Percentiles rank a stretch among this genome's conserved stretches.
Conservation (phyloP, 2,113 vertebrate genomes). For the Phoxinus phoxinus region DNA sequence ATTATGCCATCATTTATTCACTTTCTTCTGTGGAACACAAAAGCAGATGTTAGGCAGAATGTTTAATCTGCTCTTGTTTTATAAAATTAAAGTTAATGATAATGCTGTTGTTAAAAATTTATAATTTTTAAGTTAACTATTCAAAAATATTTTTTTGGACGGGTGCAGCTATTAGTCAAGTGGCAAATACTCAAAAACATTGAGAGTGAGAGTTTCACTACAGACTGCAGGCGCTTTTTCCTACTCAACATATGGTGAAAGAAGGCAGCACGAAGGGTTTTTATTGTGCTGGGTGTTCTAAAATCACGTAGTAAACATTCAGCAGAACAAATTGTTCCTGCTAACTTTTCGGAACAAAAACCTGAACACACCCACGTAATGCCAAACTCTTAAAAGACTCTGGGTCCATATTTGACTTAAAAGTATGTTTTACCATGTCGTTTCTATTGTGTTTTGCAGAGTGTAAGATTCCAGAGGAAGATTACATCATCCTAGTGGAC, state of each 20-base stretch:
- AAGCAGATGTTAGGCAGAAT: not conserved
- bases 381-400: not conserved
- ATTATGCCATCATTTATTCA: slow-evolving; percentile 4
- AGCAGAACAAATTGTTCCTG: not conserved
- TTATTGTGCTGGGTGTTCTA: slow-evolving; percentile 16
- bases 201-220: slow-evolving; percentile 20
- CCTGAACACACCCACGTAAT: slow-evolving; percentile 1
- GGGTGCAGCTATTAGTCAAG: not conserved
- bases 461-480: slow-evolving; percentile 90
- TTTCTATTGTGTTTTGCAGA: slow-evolving; percentile 74
- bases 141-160: not conserved
- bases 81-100: not conserved
- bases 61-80: not conserved
- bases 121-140: not conserved
- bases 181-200: slow-evolving; percentile 2
- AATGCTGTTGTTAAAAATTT: not conserved
- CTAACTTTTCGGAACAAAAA: not conserved
- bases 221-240: slow-evolving; percentile 5
- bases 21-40: not conserved
- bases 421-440: not conserved
- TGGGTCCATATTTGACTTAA: not conserved
- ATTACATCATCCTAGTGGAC: slow-evolving; percentile 94
- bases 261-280: not conserved
- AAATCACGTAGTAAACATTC: slow-evolving; percentile 6
- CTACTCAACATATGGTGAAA: slow-evolving; percentile 28